Evolutionary conservation across 2,113 vertebrate species (phyloP).

Genomic region (Xyrauchen texanus): DNA sequence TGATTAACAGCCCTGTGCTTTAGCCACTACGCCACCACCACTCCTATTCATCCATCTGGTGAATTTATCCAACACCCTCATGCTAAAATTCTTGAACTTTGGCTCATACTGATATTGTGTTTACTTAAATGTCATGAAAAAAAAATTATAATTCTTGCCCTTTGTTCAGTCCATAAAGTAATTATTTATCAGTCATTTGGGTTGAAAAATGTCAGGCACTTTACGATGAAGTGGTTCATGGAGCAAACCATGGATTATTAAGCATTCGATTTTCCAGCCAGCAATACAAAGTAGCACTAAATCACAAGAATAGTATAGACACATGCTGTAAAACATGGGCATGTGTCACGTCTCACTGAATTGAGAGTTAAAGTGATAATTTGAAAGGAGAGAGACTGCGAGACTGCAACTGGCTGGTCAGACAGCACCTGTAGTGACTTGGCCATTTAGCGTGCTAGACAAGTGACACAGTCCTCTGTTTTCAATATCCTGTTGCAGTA

Average conservation of each 20-base stretch:
- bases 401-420: no score
- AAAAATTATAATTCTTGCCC: not conserved
- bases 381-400: no score
- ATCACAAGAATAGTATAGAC: not conserved
- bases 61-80: not conserved
- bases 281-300: not conserved
- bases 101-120: not conserved
- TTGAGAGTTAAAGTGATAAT: no score
- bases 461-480: no score
- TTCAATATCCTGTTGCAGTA: no score
- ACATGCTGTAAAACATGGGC: not conserved
- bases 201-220: slow-evolving; percentile 38
- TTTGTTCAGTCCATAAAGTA: slow-evolving; percentile 30
- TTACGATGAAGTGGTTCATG: slow-evolving; percentile 36
- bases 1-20: no score
- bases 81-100: not conserved
- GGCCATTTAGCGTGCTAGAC: no score
- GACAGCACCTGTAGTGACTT: no score
- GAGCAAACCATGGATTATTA: slow-evolving; percentile 42
- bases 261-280: slow-evolving; percentile 41
- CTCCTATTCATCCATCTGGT: not conserved
- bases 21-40: no score
- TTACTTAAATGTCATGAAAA: not conserved
- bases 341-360: not conserved
- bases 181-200: slow-evolving; percentile 40